Evolutionary conservation across 2,888 invertebrate genomes (phyloP).

Genomic region (Thysanoteuthis rhombus): DNA sequence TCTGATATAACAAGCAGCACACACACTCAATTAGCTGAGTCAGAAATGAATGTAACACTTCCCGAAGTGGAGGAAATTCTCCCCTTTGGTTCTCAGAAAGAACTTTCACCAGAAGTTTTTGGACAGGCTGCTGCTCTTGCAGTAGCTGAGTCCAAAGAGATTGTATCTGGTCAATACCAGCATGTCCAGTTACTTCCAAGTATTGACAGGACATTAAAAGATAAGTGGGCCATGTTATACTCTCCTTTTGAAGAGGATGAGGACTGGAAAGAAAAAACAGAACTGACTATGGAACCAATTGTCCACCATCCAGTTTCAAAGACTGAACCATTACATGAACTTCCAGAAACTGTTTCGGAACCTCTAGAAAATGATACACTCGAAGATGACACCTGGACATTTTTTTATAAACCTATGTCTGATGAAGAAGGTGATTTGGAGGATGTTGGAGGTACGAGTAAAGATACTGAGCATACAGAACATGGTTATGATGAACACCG

Average conservation of each 20-base stretch:
- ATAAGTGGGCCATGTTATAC: neutral
- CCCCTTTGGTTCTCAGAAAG: neutral
- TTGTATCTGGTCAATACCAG: neutral
- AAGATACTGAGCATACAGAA: neutral
- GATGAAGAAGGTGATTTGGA: neutral
- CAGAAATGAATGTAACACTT: neutral
- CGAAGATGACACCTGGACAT: neutral
- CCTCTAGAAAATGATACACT: neutral
- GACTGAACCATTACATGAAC: neutral
- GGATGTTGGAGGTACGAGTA: neutral
- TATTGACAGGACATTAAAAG: neutral
- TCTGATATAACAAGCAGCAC: neutral
- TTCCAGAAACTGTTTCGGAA: neutral
- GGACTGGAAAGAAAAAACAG: neutral
- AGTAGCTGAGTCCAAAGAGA: neutral
- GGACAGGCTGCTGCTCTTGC: neutral
- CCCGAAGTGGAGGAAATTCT: neutral
- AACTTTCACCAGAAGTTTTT: neutral
- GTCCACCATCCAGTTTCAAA: too few relatives aligned
- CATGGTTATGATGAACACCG: neutral
- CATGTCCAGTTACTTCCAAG: neutral
- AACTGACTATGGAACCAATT: neutral
- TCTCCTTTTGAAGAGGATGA: conserved; percentile 1
- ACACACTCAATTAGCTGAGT: neutral
- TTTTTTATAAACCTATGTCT: neutral